These are phyloP conservation scores for Kryptopterus vitreolus DNA, from an alignment of 2,797 vertebrate genomes.

Conservation along the genomic window DNA sequence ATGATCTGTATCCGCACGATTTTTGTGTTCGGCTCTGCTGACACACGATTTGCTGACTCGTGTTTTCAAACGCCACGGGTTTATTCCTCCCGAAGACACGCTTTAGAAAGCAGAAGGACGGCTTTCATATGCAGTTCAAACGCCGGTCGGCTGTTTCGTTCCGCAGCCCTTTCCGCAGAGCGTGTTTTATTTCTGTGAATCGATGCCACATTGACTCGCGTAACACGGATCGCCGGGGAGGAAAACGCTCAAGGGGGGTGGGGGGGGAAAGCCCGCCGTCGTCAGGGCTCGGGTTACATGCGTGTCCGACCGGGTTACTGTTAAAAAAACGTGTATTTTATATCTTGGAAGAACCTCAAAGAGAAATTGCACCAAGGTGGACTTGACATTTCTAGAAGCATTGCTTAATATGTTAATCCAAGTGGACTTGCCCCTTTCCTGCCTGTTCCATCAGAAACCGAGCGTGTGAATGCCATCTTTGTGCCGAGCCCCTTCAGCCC, in stretches of 20 bases:
- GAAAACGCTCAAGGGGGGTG: neutral
- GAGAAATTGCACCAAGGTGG: too few species aligned
- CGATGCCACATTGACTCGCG: neutral
- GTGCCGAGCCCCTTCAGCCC: constrained; percentile 38
- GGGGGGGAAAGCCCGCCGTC: neutral
- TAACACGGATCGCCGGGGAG: neutral
- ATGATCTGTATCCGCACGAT: neutral
- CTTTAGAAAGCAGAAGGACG: neutral
- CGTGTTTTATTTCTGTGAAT: neutral
- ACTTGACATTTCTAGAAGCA: neutral
- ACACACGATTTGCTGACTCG: neutral
- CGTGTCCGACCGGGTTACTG: neutral
- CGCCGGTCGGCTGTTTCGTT: neutral
- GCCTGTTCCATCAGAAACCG: constrained; percentile 35
- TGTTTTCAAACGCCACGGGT: neutral
- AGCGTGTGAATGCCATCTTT: constrained; percentile 54
- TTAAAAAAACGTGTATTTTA: neutral
- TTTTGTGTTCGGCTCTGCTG: neutral
- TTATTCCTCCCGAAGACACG: neutral
- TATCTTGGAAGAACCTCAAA: neutral
- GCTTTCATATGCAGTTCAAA: neutral
- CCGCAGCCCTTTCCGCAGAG: neutral
- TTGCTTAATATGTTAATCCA: constrained; percentile 30
- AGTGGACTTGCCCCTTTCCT: constrained; percentile 18
- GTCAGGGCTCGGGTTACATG: neutral